Evolutionary conservation across 2,113 vertebrate genomes (phyloP), one percentile per base, ranked within the genome.

Genomic region (Lampris incognitus): DNA sequence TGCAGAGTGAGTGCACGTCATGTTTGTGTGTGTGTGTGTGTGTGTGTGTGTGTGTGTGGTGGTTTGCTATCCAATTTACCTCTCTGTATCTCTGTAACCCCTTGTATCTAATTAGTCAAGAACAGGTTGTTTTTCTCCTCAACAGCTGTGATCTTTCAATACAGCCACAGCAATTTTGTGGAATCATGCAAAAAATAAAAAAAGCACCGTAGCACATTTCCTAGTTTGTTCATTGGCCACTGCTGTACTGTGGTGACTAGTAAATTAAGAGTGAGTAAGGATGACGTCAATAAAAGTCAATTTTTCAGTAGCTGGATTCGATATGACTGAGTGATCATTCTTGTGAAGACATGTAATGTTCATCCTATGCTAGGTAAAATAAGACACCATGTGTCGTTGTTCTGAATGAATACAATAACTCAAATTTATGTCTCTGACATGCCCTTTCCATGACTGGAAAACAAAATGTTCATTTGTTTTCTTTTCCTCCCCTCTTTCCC

Each of bases 201-300:
- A 62, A n/a, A 42, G 6, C 1, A 0, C 52, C 6, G 24, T 10
- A 54, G 71, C 49, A 59, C 50, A 46, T 70, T 9, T 11, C 6
- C 9, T 4, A 4, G 1, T 49, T 48, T 59, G n/a, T 8, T 62
- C 3, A 10, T 39, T 5, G 60, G 58, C 75, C 38, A 3, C 7
- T 62, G 60, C 72, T 82, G 71, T 64, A 79, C 48, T 67, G 51
- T 79, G 39, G 5, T 69, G 76, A 80, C 64, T 71, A 79, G 76
- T 57, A 8, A 52, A 52, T 10, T 11, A 60, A 41, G 4, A 79
- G 74, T 72, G 11, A n/a, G 24, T 24, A 24, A 24, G 24, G 24
- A 24, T 24, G 24, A 24, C 24, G 24, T 24, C 24, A 24, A 24
- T 24, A 24, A 24, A 24, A 24, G 24, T 24, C 24, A 24, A 24